Evolutionary conservation across 2,888 invertebrate genomes (phyloP), one percentile per base, ranked within the genome.

Genomic region (Esperia sulphurella): DNA sequence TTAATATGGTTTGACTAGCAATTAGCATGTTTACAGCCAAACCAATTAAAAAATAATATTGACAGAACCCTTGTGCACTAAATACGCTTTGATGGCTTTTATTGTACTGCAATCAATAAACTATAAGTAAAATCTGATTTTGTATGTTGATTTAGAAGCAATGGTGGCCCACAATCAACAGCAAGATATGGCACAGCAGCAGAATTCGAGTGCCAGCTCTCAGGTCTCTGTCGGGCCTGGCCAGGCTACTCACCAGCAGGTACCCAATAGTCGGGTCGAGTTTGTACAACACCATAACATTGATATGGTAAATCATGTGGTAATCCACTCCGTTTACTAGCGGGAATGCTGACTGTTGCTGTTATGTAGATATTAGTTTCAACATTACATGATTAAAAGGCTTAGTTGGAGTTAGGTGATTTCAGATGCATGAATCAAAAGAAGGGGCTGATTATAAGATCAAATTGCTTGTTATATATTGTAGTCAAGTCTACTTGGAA

Each of bases 271-370:
- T 58, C 87, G 89, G 83, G 85, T 90, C 77, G 89, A 88, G 70
- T 88, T 89, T 87, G 82, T 90, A 75, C 86, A 87, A 80, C 89
- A 90, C 83, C 90, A 90, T 88, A 88, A 81, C 83, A 84, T 87
- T 80, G 88, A 89, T 84, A 87, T 89, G 89, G 89, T 89, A 89
- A 88, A 84, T 86, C 72, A 80, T 49, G 75, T 80, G 82, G 78
- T 83, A 81, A 85, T 76, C 59, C 69, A 78, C 68, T 71, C 69
- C 59, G 57, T 69, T 74, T 86, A 77, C 61, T 83, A 77, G 80
- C 79, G 57, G 77, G 87, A 85, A 85, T 87, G 86, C 67, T 68
- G 65, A 68, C 64, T 63, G 55, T 67, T 58, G 77, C 78, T 83
- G 70, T 65, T 65, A 58, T 67, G 65, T 80, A 82, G 75, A 63